phyloP scores from a whole-genome alignment of 2,113 vertebrate genomes.

The Myxocyprinus asiaticus region DNA sequence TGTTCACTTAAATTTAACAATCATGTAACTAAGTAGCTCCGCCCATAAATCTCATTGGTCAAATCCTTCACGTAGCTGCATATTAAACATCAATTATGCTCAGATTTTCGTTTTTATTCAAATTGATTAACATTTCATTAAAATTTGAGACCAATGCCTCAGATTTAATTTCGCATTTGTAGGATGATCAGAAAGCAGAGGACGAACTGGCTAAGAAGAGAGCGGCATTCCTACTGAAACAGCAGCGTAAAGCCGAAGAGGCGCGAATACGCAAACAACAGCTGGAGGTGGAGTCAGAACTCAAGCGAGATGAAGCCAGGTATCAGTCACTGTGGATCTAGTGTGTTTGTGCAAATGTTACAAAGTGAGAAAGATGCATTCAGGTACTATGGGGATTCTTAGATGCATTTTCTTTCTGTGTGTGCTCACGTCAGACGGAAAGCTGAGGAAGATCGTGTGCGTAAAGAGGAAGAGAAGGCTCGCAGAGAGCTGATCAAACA shows the following conservation, averaged over 20 bases:
- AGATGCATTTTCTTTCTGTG: no score
- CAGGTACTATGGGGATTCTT: no score
- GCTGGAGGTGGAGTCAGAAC: constrained; percentile 87
- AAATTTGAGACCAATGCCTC: no score
- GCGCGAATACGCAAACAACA: constrained; percentile 85
- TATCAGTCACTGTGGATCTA: constrained; percentile 50
- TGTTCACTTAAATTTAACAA: no score
- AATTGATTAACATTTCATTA: no score
- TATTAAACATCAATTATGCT: no score
- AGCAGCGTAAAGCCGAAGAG: constrained; percentile 95
- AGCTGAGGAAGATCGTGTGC: constrained; percentile 90
- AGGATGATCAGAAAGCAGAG: constrained; percentile 94
- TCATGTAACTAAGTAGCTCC: no score
- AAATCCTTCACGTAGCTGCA: no score
- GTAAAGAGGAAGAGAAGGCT: constrained; percentile 95
- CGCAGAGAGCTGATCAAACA: constrained; percentile 93
- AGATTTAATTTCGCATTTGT: constrained; percentile 18
- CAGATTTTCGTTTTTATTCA: no score
- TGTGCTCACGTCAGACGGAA: constrained; percentile 78
- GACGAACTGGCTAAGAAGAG: constrained; percentile 93
- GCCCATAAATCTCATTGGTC: no score
- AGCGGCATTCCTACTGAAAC: constrained; percentile 89
- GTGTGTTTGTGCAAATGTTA: not conserved
- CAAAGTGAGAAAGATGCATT: no score
- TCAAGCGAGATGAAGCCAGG: constrained; percentile 91